These are phyloP conservation scores for Mystacides longicornis DNA, from an alignment of 2,888 invertebrate species.

Conservation along the genomic window DNA sequence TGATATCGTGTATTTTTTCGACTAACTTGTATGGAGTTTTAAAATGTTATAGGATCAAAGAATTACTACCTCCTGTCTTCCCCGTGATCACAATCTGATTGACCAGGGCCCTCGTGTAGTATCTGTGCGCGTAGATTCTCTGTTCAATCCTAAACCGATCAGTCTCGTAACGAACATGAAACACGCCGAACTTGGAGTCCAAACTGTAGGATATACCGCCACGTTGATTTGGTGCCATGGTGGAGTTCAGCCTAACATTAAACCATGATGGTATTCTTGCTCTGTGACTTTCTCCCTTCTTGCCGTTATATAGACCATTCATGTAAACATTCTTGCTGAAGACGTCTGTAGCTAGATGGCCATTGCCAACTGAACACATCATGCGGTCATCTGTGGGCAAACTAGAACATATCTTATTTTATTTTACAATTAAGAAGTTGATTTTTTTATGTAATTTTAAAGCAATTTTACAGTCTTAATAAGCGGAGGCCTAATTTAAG, in stretches of 20 bases:
- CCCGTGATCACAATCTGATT: conserved; percentile 45
- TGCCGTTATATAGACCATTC: conserved; percentile 54
- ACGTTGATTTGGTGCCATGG: conserved; percentile 32
- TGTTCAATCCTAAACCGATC: conserved; percentile 44
- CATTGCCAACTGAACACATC: conserved; percentile 54
- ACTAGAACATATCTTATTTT: no score
- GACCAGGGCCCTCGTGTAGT: conserved; percentile 44
- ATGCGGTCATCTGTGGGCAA: conserved; percentile 48
- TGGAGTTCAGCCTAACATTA: conserved; percentile 46
- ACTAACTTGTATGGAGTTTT: no score
- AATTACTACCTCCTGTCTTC: conserved; percentile 30
- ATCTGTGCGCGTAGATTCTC: conserved; percentile 44
- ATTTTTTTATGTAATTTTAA: no score
- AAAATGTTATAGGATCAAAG: background rate
- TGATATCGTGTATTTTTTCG: no score
- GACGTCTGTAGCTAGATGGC: conserved; percentile 51
- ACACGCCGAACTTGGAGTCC: conserved; percentile 42
- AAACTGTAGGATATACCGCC: conserved; percentile 38
- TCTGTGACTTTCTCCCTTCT: conserved; percentile 47
- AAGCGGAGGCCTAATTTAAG: no score
- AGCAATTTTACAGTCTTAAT: no score
- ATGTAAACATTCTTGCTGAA: conserved; percentile 53
- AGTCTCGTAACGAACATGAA: conserved; percentile 43
- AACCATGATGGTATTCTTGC: conserved; percentile 55
- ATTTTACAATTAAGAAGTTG: no score